Conservation (phyloP, 1,140 invertebrate genomes). For the Maniola jurtina region DNA sequence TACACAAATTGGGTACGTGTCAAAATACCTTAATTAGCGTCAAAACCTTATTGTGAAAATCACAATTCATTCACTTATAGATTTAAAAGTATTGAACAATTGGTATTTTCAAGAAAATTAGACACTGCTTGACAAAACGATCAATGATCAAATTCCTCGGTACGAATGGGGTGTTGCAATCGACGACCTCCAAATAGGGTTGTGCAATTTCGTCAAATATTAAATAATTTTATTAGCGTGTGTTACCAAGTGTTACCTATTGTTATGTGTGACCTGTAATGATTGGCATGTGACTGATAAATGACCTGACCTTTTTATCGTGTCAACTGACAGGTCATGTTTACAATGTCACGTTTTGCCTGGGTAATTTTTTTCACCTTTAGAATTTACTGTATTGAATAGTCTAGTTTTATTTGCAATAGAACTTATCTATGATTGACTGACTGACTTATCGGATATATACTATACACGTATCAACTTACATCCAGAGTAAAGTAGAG, state of each 20-base stretch:
- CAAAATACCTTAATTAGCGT: no score
- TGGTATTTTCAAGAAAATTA: conserved; percentile 49
- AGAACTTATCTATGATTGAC: no score
- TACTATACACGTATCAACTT: no score
- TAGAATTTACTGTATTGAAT: conserved; percentile 4
- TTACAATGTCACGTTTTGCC: conserved; percentile 49
- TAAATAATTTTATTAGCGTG: conserved; percentile 65
- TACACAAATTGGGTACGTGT: no score
- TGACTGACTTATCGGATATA: no score
- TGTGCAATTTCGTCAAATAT: conserved; percentile 47
- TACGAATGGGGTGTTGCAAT: conserved; percentile 66
- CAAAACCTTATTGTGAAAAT: no score
- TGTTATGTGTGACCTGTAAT: conserved; percentile 60
- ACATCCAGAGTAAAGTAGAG: no score
- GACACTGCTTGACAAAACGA: conserved; percentile 49
- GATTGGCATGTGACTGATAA: conserved; percentile 56
- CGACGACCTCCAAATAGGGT: conserved; percentile 61
- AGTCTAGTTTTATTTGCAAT: no score
- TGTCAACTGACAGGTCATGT: conserved; percentile 26
- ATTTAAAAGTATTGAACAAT: neutral
- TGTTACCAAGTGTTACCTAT: conserved; percentile 40
- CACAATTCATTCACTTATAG: no score
- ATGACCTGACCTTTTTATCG: conserved; percentile 46
- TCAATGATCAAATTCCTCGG: conserved; percentile 34
- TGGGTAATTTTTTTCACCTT: conserved; percentile 50